Conservation (phyloP, 30 jellyfish, hydroid and myxozoan genomes). For the Morbakka virulenta region DNA sequence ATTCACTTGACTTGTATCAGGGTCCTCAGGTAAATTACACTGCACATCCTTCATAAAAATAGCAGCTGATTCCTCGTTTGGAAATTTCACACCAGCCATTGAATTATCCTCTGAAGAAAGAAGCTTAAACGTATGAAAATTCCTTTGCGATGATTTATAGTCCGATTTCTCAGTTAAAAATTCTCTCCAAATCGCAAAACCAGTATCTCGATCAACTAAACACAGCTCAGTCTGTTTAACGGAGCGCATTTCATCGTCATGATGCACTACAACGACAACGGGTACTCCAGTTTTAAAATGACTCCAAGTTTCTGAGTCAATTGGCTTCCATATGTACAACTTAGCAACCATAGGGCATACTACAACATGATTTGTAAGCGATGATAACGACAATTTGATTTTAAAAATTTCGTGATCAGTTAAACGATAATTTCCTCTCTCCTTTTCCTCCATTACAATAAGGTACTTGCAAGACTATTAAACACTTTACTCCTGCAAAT, state of each 20-base stretch:
- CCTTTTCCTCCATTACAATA: no score
- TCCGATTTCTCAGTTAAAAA: conserved; percentile 54
- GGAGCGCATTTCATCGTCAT: conserved; percentile 11
- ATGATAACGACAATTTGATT: conserved; percentile 76
- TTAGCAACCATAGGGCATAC: conserved; percentile 83
- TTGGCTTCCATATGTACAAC: conserved; percentile 66
- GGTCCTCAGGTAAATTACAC: conserved; percentile 59
- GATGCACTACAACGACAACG: conserved; percentile 64
- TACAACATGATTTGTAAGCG: conserved; percentile 78
- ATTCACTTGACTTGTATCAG: background rate
- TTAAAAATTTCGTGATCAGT: conserved; percentile 84
- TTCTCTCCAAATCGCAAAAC: conserved; percentile 95
- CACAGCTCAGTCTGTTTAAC: conserved; percentile 56
- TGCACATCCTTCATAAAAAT: conserved; percentile 71
- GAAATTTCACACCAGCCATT: conserved; percentile 88
- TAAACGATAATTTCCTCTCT: no score
- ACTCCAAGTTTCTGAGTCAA: conserved; percentile 86
- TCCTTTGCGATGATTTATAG: conserved; percentile 69
- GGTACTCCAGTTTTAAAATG: conserved; percentile 82
- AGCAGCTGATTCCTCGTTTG: conserved; percentile 74
- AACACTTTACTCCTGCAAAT: no score
- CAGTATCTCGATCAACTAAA: conserved; percentile 77
- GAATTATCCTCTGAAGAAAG: conserved; percentile 53
- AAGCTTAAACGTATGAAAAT: conserved; percentile 73
- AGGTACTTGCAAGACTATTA: no score